phyloP scores from a whole-genome alignment of 2,797 vertebrate species.

The Luscinia luscinia region DNA sequence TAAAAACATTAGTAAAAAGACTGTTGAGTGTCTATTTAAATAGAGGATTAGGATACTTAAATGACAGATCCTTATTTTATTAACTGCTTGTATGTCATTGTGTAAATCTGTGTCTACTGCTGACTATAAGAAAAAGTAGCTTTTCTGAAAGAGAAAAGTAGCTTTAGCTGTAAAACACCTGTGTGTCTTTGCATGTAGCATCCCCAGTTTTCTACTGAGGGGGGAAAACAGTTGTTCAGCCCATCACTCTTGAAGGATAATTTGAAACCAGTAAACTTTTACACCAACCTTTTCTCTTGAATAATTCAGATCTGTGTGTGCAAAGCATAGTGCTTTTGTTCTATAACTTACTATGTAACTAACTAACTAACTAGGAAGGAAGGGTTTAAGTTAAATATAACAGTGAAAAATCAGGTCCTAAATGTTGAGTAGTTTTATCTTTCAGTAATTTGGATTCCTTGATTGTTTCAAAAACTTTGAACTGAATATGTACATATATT shows the following conservation, averaged over 20 bases:
- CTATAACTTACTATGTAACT: background rate
- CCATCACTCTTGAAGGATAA: background rate
- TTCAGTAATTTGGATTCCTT: background rate
- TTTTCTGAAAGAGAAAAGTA: background rate
- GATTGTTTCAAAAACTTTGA: background rate
- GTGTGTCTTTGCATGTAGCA: background rate
- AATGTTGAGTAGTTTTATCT: background rate
- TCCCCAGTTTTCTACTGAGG: background rate
- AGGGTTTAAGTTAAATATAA: background rate
- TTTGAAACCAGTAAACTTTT: background rate
- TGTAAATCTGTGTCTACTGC: background rate
- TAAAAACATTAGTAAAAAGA: background rate
- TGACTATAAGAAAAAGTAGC: background rate
- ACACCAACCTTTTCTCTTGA: background rate
- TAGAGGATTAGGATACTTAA: background rate
- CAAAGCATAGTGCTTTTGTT: background rate
- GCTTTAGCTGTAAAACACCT: background rate
- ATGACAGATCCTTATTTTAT: background rate
- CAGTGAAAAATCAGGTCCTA: background rate
- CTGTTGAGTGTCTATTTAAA: background rate
- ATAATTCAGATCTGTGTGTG: background rate
- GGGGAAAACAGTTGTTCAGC: background rate
- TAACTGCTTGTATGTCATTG: background rate
- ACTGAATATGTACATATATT: background rate
- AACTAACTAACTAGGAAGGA: rapidly evolving